Conservation (phyloP, 1,140 invertebrate species). For the Zaprionus lachaisei region DNA sequence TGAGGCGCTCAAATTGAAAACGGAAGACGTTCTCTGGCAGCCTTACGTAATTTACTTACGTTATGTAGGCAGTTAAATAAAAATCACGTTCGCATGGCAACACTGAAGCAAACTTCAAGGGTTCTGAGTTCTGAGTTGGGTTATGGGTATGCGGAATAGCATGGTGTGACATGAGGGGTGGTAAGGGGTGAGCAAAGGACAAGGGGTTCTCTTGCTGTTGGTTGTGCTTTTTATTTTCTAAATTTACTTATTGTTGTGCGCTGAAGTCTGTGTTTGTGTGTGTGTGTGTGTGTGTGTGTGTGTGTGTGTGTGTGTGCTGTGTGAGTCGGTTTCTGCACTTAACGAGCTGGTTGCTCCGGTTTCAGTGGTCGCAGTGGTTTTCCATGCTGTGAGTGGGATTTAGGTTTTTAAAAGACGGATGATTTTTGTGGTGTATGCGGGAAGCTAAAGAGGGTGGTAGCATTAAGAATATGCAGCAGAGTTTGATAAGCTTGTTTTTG, state of each 20-base stretch:
- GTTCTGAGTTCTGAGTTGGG: constrained; percentile 10
- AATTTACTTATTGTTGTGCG: constrained; percentile 49
- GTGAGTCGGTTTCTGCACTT: constrained; percentile 62
- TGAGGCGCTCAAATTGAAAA: constrained; percentile 25
- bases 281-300: constrained; percentile 11
- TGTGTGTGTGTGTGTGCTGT: constrained; percentile 20
- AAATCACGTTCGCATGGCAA: constrained; percentile 53
- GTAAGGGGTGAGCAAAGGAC: neutral
- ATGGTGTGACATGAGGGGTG: neutral
- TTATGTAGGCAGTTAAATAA: constrained; percentile 47
- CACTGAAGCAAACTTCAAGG: constrained; percentile 41
- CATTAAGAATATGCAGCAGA: neutral
- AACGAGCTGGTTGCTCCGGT: constrained; percentile 54
- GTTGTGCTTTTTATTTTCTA: constrained; percentile 34
- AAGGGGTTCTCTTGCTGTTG: constrained; percentile 27
- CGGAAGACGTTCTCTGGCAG: constrained; percentile 15
- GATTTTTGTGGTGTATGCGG: neutral
- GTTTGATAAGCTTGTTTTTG: constrained; percentile 18
- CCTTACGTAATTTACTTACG: constrained; percentile 50
- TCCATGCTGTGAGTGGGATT: constrained; percentile 6
- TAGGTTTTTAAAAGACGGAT: neutral
- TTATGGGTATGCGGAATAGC: neutral
- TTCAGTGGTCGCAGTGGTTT: constrained; percentile 51
- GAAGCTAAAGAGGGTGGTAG: neutral
- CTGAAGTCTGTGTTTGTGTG: neutral